Conservation (phyloP, 1,140 invertebrate genomes). For the Drosophila erecta region DNA sequence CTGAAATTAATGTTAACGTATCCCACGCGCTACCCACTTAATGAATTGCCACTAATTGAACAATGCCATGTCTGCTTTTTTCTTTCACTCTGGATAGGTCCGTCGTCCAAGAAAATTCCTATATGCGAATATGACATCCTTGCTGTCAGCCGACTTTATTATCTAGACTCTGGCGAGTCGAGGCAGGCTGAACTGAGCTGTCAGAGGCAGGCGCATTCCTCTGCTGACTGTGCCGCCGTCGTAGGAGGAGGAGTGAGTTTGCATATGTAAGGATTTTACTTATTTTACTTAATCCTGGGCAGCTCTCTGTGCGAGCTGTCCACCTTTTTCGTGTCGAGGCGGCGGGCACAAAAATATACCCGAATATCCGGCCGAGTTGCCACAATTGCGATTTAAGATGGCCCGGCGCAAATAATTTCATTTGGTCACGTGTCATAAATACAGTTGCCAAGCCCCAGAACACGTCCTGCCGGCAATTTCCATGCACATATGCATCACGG, state of each 20-base stretch:
- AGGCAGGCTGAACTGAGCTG: conserved; percentile 31
- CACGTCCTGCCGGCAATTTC: conserved; percentile 30
- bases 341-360: conserved; percentile 19
- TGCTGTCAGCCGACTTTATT: conserved; percentile 47
- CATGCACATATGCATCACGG: conserved; percentile 24
- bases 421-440: conserved; percentile 57
- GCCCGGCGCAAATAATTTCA: conserved; percentile 43
- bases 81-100: conserved; percentile 1
- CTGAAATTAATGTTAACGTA: no score
- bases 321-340: conserved; percentile 66
- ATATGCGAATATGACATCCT: conserved; percentile 46
- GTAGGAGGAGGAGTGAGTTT: conserved; percentile 3
- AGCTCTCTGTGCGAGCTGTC: conserved; percentile 44
- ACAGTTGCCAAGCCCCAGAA: conserved; percentile 8
- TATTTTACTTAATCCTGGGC: conserved; percentile 37
- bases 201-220: conserved; percentile 48
- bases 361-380: conserved; percentile 12
- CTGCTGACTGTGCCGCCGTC: conserved; percentile 36
- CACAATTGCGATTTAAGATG: conserved; percentile 49
- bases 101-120: conserved; percentile 9
- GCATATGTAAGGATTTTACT: conserved; percentile 10
- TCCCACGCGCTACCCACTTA: no score
- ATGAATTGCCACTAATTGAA: no score
- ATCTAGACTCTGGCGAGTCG: conserved; percentile 43
- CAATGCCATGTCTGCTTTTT: background rate